Base-by-base conservation (phyloP, 2,888 invertebrate species). In the Polymixis lichenea region DNA sequence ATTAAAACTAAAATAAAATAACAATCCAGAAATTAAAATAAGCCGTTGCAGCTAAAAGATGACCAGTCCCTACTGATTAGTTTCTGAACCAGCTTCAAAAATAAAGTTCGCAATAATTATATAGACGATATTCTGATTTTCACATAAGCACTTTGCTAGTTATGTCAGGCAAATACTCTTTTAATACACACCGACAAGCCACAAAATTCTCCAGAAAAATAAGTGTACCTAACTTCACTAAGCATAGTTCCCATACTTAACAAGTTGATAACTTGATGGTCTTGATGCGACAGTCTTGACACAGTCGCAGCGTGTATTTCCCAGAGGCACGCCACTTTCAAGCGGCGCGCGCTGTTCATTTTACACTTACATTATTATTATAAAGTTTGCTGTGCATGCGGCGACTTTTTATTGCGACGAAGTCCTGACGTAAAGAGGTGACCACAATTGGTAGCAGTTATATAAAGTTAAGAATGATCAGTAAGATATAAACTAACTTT, bases 221-320 rank as follows among this genome's bases (percentile, higher is more conserved):
- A 49, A 32, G 25, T 38, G 15, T 22, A n/a, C 7, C 11, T 25
- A 66, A 61, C 38, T 72, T 49, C 25, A 75, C 15, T 46, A 19
- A 32, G 11, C 38, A n/a, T 17, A 46, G 8, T 62, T 66, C 22
- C 69, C 43, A 62, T 67, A 68, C 58, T 69, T 32, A 55, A 8
- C 9, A 43, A 69, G 68, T 65, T 55, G 53, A 19, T 60, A 76
- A 69, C 64, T 82, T 46, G 60, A n/a, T 49, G 17, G 69, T 65
- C 64, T 82, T 46, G 60, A n/a, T 49, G 17, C 22, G 64, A 65
- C 76, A 49, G 38, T n/a, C 22, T n/a, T 19, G 15, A 9, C 11
- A 46, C n/a, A 65, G 68, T 69, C 22, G 25, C 58, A 49, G 55
- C 43, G 19, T n/a, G 49, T 65, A 80, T 80, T 80, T 80, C 79